phyloP scores from a whole-genome alignment of 2,797 vertebrate species.

The Cossypha niveicapilla region DNA sequence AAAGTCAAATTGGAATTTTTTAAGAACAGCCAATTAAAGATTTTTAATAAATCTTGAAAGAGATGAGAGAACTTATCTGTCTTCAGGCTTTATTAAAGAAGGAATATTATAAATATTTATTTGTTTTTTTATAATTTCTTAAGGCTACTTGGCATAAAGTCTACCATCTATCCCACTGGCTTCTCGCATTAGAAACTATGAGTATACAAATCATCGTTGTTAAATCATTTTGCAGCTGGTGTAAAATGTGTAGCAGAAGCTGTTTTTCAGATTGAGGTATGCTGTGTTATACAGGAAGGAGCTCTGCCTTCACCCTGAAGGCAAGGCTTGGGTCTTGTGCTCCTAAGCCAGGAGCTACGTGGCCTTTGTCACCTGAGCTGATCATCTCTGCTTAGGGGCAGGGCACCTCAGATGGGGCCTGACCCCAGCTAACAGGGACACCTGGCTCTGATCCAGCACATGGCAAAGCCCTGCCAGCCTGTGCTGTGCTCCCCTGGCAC shows the following conservation, averaged over 20 bases:
- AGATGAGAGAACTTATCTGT: background rate
- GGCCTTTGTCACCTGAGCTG: background rate
- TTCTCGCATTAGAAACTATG: background rate
- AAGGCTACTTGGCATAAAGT: background rate
- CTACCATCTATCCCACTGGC: background rate
- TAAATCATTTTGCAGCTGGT: background rate
- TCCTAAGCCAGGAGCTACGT: background rate
- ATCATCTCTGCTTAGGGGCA: background rate
- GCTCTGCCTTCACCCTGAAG: background rate
- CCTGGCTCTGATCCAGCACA: background rate
- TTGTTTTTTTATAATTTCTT: slow-evolving; percentile 21
- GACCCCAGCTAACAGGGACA: background rate
- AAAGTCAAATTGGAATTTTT: background rate
- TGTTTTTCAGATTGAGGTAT: rapidly evolving
- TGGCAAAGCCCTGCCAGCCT: rapidly evolving
- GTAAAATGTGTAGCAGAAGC: background rate
- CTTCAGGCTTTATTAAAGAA: background rate
- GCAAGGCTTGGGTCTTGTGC: too few relatives aligned
- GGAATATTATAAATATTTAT: slow-evolving; percentile 24
- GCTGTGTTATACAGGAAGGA: background rate
- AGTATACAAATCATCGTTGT: background rate
- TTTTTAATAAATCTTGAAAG: background rate
- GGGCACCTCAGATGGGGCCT: background rate
- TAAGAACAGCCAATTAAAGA: background rate
- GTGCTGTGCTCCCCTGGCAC: background rate